Evolutionary conservation across 1,140 invertebrate species (phyloP).

Genomic region (Macrosteles quadrilineatus): DNA sequence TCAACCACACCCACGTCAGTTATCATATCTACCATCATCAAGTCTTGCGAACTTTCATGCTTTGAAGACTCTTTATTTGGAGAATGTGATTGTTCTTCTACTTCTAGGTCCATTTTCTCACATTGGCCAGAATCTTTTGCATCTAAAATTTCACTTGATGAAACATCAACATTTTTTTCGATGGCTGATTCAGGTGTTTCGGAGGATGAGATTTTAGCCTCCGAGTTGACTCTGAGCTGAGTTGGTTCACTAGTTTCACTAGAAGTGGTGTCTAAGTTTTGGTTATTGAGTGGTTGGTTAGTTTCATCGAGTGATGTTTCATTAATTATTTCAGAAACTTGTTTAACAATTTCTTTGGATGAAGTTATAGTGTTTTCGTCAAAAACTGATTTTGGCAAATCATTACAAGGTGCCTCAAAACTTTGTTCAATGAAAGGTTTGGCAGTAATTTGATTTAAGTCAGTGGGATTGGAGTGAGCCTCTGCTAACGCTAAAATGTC

Average conservation of each 20-base stretch:
- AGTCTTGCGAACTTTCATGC: background rate
- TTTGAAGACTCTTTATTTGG: background rate
- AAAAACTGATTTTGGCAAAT: background rate
- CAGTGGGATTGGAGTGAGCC: no score
- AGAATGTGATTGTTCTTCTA: background rate
- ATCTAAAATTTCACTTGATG: background rate
- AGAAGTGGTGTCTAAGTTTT: background rate
- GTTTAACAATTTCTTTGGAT: background rate
- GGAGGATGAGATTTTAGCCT: background rate
- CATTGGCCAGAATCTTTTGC: background rate
- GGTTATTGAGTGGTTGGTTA: background rate
- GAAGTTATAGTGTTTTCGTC: background rate
- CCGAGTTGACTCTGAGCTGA: background rate
- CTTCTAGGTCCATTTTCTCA: background rate
- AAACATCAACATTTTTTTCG: background rate
- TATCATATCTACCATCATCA: conserved; percentile 20
- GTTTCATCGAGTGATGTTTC: no score
- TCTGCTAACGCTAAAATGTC: no score
- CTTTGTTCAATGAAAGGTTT: no score
- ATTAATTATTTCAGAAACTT: background rate
- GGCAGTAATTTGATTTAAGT: no score
- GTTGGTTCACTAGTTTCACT: background rate
- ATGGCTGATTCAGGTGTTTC: background rate
- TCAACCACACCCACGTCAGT: conserved; percentile 12
- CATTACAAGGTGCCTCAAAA: background rate